A percentile compares a stretch with the other conserved stretches of the same genome.
phyloP scores from a whole-genome alignment of 2,888 invertebrate genomes.

The Conus canariensis region DNA sequence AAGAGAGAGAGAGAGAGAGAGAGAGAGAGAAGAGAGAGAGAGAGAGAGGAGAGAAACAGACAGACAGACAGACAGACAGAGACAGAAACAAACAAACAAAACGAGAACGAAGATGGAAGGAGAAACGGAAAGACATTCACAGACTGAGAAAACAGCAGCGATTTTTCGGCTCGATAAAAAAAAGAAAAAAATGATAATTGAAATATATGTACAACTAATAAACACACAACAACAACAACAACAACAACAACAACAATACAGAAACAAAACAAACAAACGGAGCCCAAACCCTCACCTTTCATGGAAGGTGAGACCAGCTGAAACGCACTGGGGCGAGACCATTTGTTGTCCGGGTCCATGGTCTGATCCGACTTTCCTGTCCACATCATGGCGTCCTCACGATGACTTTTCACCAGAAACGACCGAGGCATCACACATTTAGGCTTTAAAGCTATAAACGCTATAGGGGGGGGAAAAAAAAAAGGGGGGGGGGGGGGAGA shows the following conservation, averaged over 20 bases:
- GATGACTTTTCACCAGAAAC: slow-evolving; percentile 30
- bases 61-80: not conserved
- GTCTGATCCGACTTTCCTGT: not conserved
- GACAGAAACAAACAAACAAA: not conserved
- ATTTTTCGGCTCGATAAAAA: too few species aligned
- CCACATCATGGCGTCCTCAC: slow-evolving; percentile 15
- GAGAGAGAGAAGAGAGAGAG: too few species aligned
- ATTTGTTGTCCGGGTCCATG: not conserved
- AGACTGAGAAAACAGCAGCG: not conserved
- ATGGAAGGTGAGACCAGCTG: slow-evolving; percentile 15
- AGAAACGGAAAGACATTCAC: not conserved
- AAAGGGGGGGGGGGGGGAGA: too few species aligned
- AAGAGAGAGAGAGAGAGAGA: too few species aligned
- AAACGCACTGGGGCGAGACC: not conserved
- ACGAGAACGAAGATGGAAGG: not conserved
- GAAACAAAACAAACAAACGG: not conserved
- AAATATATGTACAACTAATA: too few species aligned
- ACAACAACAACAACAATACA: not conserved
- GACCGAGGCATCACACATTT: not conserved
- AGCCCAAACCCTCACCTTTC: slow-evolving; percentile 12
- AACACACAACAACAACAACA: not conserved
- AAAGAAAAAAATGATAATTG: too few species aligned
- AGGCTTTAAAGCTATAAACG: too few species aligned
- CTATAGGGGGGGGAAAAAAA: too few species aligned
- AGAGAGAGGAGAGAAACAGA: too few species aligned